Conservation (phyloP, 2,113 vertebrate species). For the Pterocles orientalis region DNA sequence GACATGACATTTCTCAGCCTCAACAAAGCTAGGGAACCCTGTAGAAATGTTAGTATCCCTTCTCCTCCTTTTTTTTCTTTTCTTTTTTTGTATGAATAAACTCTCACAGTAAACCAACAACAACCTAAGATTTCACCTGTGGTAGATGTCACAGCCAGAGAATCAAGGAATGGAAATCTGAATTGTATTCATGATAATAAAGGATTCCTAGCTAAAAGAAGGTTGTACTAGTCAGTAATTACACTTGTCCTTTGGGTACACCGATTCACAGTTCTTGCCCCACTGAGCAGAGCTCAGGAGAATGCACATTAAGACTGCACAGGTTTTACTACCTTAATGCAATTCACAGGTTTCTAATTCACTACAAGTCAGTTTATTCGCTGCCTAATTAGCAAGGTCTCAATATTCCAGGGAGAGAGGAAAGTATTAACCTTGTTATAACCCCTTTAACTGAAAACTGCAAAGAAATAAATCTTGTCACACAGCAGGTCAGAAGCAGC, state of each 20-base stretch:
- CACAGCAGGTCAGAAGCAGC: background rate
- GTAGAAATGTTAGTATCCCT: background rate
- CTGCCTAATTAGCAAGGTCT: background rate
- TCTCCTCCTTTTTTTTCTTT: background rate
- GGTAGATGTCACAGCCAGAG: background rate
- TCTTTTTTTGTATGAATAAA: background rate
- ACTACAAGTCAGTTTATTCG: background rate
- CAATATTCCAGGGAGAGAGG: background rate
- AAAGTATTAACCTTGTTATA: background rate
- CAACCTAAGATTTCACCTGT: background rate
- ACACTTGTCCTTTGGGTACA: background rate
- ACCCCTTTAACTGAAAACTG: background rate
- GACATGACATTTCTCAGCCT: background rate
- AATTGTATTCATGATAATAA: background rate
- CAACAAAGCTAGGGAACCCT: background rate
- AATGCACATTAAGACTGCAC: accelerated
- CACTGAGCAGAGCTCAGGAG: background rate
- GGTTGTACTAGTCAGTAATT: background rate
- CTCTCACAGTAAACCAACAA: background rate
- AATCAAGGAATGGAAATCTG: background rate
- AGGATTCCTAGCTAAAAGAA: background rate
- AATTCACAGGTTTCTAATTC: background rate
- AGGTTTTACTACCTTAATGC: background rate
- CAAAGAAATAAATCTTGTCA: background rate
- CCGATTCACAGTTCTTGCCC: background rate